phyloP scores from a whole-genome alignment of 2,888 invertebrate species.

The Hydrotaea cyrtoneurina region DNA sequence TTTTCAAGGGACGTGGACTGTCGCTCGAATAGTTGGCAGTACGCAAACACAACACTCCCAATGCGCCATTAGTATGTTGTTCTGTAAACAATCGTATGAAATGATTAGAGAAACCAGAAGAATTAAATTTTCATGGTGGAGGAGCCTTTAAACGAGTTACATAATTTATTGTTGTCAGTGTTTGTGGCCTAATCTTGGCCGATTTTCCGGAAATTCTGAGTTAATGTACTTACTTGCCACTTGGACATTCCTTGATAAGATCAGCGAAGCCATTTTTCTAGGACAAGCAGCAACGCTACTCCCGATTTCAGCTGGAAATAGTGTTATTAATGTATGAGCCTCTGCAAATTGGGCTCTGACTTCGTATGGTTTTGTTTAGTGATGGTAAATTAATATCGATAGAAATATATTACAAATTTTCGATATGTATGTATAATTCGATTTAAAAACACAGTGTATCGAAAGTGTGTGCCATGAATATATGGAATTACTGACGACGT shows the following conservation, averaged over 20 bases:
- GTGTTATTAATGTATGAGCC: not conserved
- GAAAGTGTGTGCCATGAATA: too few species aligned
- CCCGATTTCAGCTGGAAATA: constrained; percentile 19
- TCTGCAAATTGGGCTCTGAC: constrained; percentile 13
- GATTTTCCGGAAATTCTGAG: not conserved
- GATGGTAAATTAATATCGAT: not conserved
- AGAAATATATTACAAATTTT: too few species aligned
- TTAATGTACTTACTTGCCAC: constrained; percentile 76
- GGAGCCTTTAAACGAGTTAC: constrained; percentile 63
- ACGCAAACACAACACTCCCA: constrained; percentile 77
- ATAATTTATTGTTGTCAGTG: constrained; percentile 18
- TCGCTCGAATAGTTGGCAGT: constrained; percentile 75
- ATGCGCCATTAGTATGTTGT: constrained; percentile 74
- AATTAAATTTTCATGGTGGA: constrained; percentile 41
- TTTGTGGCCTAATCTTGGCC: not conserved
- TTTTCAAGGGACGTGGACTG: constrained; percentile 79
- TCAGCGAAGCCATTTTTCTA: constrained; percentile 76
- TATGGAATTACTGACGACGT: too few species aligned
- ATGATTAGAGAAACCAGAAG: constrained; percentile 40
- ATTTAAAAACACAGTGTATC: too few species aligned
- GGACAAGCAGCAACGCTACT: constrained; percentile 36
- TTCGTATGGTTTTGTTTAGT: constrained; percentile 32
- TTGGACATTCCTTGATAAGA: constrained; percentile 77
- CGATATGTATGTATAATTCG: too few species aligned
- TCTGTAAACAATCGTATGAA: constrained; percentile 59